phyloP scores from a whole-genome alignment of 2,888 invertebrate genomes.

The Mythimna albipuncta region DNA sequence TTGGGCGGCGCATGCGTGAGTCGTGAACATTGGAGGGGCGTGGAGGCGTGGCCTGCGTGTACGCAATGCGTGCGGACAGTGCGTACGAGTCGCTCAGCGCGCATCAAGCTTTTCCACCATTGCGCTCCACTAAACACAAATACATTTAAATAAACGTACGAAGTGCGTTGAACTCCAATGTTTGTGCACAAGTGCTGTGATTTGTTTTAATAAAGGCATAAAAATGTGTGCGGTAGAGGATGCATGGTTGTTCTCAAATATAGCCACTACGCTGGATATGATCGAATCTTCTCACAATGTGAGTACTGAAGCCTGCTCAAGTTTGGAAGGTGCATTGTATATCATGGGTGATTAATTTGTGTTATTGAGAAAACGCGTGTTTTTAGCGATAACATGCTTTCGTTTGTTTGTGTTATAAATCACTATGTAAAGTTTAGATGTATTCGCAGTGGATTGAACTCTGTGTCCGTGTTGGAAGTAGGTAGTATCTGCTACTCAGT shows the following conservation, averaged over 20 bases:
- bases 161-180: slow-evolving; percentile 62
- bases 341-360: slow-evolving; percentile 39
- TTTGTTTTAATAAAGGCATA: slow-evolving; percentile 45
- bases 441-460: slow-evolving; percentile 23
- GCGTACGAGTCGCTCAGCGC: slow-evolving; percentile 81
- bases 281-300: slow-evolving; percentile 72
- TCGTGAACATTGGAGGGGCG: slow-evolving; percentile 70
- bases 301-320: slow-evolving; percentile 64
- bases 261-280: slow-evolving; percentile 72
- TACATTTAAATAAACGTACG: slow-evolving; percentile 51
- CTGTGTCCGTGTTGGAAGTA: neutral
- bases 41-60: slow-evolving; percentile 81
- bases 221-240: slow-evolving; percentile 77
- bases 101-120: slow-evolving; percentile 65
- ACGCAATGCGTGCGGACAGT: slow-evolving; percentile 86
- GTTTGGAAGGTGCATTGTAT: slow-evolving; percentile 37
- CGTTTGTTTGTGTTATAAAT: slow-evolving; percentile 44
- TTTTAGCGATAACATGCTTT: slow-evolving; percentile 17
- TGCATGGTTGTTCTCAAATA: slow-evolving; percentile 75
- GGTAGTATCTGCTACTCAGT: neutral
- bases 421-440: slow-evolving; percentile 26
- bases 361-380: slow-evolving; percentile 30
- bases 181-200: slow-evolving; percentile 64
- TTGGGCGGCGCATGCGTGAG: slow-evolving; percentile 76
- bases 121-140: slow-evolving; percentile 54